Conservation (phyloP, 2,113 vertebrate species). For the Cebus imitator region DNA sequence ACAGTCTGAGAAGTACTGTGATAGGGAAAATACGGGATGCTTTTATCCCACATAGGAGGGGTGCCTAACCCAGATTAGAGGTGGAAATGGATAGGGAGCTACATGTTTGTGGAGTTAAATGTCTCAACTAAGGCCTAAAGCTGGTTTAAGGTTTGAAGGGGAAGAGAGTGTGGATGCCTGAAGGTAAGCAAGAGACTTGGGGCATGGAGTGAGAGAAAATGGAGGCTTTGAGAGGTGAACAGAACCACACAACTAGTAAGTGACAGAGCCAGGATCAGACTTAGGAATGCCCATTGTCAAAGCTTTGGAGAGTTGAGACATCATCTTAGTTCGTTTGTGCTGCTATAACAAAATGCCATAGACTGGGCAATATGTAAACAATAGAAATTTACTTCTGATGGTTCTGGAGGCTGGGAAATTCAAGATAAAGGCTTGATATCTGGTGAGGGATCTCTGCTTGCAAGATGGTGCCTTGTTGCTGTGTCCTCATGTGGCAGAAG, state of each 20-base stretch:
- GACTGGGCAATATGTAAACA: neutral
- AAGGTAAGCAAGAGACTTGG: neutral
- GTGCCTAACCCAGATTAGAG: neutral
- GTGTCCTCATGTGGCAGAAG: neutral
- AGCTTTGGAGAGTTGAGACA: neutral
- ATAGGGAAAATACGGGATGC: neutral
- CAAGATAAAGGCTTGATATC: too few species aligned
- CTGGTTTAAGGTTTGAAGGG: constrained; percentile 11
- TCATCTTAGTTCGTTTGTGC: neutral
- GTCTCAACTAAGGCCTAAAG: neutral
- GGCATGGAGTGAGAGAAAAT: neutral
- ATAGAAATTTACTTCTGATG: neutral
- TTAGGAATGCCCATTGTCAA: neutral
- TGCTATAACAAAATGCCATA: neutral
- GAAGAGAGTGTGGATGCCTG: neutral
- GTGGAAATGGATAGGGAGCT: neutral
- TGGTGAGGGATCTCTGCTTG: neutral
- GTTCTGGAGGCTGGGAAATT: neutral
- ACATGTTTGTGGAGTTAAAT: neutral
- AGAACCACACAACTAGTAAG: neutral
- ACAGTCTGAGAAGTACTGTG: neutral
- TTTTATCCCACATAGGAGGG: neutral
- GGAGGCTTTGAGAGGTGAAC: neutral
- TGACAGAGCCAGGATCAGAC: neutral
- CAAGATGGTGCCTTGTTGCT: neutral